Evolutionary conservation across 2,113 vertebrate species (phyloP).

Genomic region (Enhydra lutris): DNA sequence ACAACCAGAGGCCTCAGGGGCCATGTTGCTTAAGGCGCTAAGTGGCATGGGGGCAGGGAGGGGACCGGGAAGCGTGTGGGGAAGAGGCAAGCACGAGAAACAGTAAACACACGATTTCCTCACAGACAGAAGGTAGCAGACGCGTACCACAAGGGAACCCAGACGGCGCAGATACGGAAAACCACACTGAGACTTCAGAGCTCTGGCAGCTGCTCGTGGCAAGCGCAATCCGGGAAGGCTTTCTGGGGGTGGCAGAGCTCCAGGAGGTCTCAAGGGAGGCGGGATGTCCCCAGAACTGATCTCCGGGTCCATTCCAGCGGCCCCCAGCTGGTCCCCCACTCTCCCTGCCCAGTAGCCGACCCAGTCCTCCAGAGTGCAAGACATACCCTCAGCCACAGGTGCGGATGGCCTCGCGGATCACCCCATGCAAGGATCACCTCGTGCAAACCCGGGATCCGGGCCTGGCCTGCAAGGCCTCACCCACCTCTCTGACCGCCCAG

Average conservation of each 20-base stretch:
- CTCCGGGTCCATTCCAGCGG: fast-evolving
- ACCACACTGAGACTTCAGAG: fast-evolving
- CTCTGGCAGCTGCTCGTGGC: fast-evolving
- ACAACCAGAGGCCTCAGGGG: background rate
- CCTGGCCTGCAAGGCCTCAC: background rate
- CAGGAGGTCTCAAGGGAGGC: fast-evolving
- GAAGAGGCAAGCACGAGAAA: too few species aligned
- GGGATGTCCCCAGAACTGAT: fast-evolving
- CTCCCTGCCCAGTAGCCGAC: background rate
- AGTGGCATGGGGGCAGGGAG: background rate
- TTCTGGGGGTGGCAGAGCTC: background rate
- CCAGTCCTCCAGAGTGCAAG: background rate
- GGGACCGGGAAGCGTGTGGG: fast-evolving
- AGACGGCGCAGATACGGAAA: fast-evolving
- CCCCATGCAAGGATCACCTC: fast-evolving
- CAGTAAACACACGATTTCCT: fast-evolving
- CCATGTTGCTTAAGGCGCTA: background rate
- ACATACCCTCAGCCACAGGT: fast-evolving
- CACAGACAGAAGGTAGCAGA: background rate
- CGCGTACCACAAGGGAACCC: too few species aligned
- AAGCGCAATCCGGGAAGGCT: fast-evolving
- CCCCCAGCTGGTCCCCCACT: fast-evolving
- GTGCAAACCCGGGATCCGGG: background rate
- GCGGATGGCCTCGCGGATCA: fast-evolving
- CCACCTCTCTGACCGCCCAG: background rate